Conservation (phyloP, 2,888 invertebrate genomes). For the Ceriagrion tenellum region DNA sequence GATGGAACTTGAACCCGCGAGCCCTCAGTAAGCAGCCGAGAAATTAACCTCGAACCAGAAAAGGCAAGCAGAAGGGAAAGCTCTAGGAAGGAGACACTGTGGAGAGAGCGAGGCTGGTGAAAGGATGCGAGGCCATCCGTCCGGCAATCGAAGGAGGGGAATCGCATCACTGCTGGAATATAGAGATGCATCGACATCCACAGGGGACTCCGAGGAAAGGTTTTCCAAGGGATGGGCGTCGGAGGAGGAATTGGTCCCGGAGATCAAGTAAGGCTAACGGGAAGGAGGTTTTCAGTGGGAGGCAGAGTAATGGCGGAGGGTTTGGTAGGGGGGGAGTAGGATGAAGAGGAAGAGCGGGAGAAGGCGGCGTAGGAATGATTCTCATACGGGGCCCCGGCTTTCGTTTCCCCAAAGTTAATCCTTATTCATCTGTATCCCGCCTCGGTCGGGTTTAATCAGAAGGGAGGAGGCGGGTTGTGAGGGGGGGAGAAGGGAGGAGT, state of each 20-base stretch:
- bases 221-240: background rate
- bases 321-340: background rate
- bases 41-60: no score
- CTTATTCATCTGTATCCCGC: conserved; percentile 71
- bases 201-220: background rate
- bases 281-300: conserved; percentile 15
- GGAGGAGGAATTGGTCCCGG: background rate
- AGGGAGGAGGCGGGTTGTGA: conserved; percentile 58
- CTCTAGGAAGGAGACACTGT: no score
- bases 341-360: background rate
- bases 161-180: background rate
- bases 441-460: conserved; percentile 68
- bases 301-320: background rate
- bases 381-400: conserved; percentile 62
- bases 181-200: background rate
- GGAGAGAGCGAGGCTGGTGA: background rate
- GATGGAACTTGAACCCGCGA: no score
- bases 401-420: conserved; percentile 70
- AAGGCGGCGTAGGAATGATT: conserved; percentile 57
- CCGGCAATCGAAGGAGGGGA: background rate
- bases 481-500: background rate
- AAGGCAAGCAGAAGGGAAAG: no score
- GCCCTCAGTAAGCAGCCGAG: no score
- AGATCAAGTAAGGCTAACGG: conserved; percentile 29
- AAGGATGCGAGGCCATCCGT: background rate